Percentiles rank a stretch among this genome's conserved stretches.
These are phyloP conservation scores for Ypsolopha sequella DNA, from an alignment of 2,888 invertebrate genomes.

Conservation along the genomic window DNA sequence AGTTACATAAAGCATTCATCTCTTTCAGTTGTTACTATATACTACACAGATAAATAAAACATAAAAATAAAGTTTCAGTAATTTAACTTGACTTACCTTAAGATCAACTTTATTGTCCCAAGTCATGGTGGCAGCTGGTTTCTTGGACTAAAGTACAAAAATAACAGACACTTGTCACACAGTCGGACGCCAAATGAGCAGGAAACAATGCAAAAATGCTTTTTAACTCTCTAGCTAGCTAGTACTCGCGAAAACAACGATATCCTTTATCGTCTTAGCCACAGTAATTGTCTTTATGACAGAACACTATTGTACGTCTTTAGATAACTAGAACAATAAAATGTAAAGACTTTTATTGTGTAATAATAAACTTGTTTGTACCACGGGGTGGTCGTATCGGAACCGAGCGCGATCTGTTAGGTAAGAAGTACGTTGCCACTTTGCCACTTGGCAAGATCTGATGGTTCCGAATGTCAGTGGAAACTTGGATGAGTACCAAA, in stretches of 20 bases:
- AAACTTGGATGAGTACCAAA: slow-evolving; percentile 51
- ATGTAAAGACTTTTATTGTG: slow-evolving; percentile 32
- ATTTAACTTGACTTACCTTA: slow-evolving; percentile 32
- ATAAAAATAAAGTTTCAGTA: background rate
- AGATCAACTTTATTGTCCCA: slow-evolving; percentile 22
- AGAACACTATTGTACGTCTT: slow-evolving; percentile 22
- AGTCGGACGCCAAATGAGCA: background rate
- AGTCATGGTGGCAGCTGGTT: slow-evolving; percentile 25
- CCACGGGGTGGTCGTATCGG: slow-evolving; percentile 25
- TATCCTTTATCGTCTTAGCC: slow-evolving; percentile 47
- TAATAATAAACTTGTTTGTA: slow-evolving; percentile 26
- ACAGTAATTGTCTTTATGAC: slow-evolving; percentile 37
- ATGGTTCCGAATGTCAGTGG: background rate
- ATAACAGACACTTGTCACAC: background rate
- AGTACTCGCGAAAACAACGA: slow-evolving; percentile 24
- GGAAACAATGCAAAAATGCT: background rate
- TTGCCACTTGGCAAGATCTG: background rate
- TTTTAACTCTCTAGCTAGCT: background rate
- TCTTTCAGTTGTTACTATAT: too few species aligned
- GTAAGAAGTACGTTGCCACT: background rate
- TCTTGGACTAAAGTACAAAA: slow-evolving; percentile 16
- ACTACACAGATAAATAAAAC: too few species aligned
- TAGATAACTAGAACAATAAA: slow-evolving; percentile 25
- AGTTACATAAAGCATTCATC: too few species aligned
- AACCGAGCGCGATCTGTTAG: slow-evolving; percentile 12